These are phyloP conservation scores for Amphiprion clarkii DNA, from an alignment of 2,797 vertebrate genomes.

Conservation along the genomic window DNA sequence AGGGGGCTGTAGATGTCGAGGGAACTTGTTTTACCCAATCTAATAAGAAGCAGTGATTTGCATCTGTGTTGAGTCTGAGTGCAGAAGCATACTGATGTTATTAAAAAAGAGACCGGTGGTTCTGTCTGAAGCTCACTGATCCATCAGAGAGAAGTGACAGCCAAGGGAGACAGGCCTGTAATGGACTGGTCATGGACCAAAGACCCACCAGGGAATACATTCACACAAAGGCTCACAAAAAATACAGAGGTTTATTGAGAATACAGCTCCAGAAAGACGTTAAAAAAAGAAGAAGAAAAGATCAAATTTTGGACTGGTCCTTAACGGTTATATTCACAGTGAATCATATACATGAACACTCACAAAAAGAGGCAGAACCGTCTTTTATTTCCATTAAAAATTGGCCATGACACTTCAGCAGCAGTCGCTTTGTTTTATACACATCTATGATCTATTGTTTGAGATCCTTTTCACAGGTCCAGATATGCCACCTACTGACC, in stretches of 20 bases:
- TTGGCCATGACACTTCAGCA: slow-evolving; percentile 55
- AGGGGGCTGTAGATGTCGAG: not conserved
- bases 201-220: slow-evolving; percentile 50
- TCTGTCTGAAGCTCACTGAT: slow-evolving; percentile 77
- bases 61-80: slow-evolving; percentile 47
- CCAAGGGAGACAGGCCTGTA: slow-evolving; percentile 77
- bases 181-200: slow-evolving; percentile 75
- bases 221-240: slow-evolving; percentile 31
- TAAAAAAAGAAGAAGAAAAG: not conserved
- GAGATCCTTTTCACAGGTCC: slow-evolving; percentile 59
- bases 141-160: slow-evolving; percentile 80
- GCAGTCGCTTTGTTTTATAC: slow-evolving; percentile 62
- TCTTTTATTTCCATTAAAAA: slow-evolving; percentile 49
- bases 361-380: slow-evolving; percentile 35
- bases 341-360: slow-evolving; percentile 53
- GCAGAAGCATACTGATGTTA: slow-evolving; percentile 59
- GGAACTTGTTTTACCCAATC: slow-evolving; percentile 34
- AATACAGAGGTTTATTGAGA: slow-evolving; percentile 15
- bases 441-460: slow-evolving; percentile 71
- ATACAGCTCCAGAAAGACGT: not conserved
- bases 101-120: slow-evolving; percentile 72
- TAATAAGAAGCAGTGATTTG: slow-evolving; percentile 60
- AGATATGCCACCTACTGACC: slow-evolving; percentile 71
- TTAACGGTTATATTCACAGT: slow-evolving; percentile 38
- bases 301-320: slow-evolving; percentile 12